Conservation (phyloP, 2,888 invertebrate species). For the Drosophila diplacantha region DNA sequence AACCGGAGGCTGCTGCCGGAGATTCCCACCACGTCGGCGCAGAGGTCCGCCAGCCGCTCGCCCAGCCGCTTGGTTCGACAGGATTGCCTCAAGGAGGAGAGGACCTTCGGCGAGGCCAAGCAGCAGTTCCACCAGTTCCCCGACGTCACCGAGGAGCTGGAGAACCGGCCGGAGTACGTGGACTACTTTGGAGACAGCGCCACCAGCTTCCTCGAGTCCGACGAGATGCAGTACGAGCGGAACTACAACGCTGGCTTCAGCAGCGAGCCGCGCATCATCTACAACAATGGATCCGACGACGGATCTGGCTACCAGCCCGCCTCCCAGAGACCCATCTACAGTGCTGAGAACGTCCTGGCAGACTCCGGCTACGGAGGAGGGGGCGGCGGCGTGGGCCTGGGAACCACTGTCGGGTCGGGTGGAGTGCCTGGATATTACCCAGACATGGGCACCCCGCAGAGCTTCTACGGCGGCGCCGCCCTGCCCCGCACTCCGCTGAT, state of each 20-base stretch:
- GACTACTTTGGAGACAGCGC: conserved; percentile 74
- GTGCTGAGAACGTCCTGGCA: conserved; percentile 69
- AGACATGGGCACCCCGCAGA: conserved; percentile 38
- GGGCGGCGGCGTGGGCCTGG: conserved; percentile 25
- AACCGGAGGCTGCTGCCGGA: conserved; percentile 75
- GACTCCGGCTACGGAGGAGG: conserved; percentile 53
- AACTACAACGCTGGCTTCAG: conserved; percentile 73
- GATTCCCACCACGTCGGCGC: conserved; percentile 73
- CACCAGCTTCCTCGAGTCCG: conserved; percentile 73
- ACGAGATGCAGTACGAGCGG: conserved; percentile 76
- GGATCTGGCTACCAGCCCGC: conserved; percentile 48
- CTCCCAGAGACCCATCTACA: conserved; percentile 68
- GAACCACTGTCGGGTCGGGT: conserved; percentile 30
- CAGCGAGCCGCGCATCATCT: conserved; percentile 76
- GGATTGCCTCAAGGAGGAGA: conserved; percentile 76
- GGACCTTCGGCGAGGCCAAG: conserved; percentile 77
- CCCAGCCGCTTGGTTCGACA: conserved; percentile 76
- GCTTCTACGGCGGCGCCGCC: conserved; percentile 56
- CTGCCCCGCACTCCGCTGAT: conserved; percentile 72
- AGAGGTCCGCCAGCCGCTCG: conserved; percentile 63
- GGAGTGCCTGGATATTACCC: conserved; percentile 47
- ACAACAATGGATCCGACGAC: conserved; percentile 73
- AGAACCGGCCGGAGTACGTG: conserved; percentile 68
- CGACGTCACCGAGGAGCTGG: conserved; percentile 73
- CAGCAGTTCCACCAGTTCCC: conserved; percentile 74